Conservation (phyloP, 2,888 invertebrate species). For the Tridacna gigas region DNA sequence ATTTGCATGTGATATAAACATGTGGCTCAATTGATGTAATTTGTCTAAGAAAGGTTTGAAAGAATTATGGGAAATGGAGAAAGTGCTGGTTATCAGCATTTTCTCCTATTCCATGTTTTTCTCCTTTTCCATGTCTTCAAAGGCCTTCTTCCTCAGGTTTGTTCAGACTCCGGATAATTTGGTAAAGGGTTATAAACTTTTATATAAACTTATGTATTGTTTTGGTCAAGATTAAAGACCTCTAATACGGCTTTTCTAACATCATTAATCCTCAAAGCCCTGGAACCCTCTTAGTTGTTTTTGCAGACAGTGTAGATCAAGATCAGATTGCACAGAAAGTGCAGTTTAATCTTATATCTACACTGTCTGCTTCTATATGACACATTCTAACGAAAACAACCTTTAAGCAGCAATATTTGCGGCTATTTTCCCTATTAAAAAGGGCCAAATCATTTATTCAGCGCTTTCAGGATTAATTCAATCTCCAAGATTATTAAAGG, state of each 20-base stretch:
- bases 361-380: too few relatives aligned
- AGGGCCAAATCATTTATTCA: background rate
- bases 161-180: background rate
- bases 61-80: background rate
- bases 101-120: slow-evolving; percentile 1
- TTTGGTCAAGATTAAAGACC: background rate
- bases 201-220: background rate
- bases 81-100: background rate
- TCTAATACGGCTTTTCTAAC: background rate
- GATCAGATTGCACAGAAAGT: too few relatives aligned
- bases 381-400: too few relatives aligned
- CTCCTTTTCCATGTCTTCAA: background rate
- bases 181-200: background rate
- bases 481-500: too few relatives aligned
- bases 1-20: background rate
- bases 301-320: too few relatives aligned
- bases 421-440: too few relatives aligned
- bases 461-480: too few relatives aligned
- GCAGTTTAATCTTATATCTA: too few relatives aligned
- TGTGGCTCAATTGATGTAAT: background rate
- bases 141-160: background rate
- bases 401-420: too few relatives aligned
- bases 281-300: too few relatives aligned
- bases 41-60: background rate
- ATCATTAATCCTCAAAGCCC: too few relatives aligned